Base-by-base conservation (phyloP, 1,140 invertebrate species). In the Thaumatotibia leucotreta region DNA sequence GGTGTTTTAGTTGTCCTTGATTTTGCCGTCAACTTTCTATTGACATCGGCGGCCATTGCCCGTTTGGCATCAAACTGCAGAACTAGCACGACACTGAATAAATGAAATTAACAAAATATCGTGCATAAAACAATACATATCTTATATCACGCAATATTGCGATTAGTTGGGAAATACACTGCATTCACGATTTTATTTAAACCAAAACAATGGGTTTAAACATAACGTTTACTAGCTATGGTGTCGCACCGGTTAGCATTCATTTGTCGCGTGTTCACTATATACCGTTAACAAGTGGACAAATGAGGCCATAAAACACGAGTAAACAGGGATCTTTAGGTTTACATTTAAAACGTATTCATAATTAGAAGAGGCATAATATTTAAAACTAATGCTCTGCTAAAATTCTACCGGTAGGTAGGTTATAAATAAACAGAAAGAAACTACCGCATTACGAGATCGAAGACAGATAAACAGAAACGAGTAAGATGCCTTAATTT, bases 11-110 rank as follows among this genome's bases (percentile, higher is more conserved):
- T 6, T 54, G 50, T 54, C 50, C 50, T 27, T 54, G 50, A 23
- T 54, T 52, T 27, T 27, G 10, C 23, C 8, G 50, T 54, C 23
- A 54, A 54, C 50, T 54, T 54, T 54, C 50, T 54, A 54, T 54
- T 54, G 23, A 54, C 50, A 24, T 14, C n/a, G 1, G 22, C 8
- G 50, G 50, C n/a, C 50, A 11, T 54, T 27, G 39, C n/a, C n/a
- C 50, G 11, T 22, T 24, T 54, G 50, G 50, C 50, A 27, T 54
- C 23, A 45, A 20, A 20, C 39, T 45, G 39, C 14, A 27, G 23
- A 27, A 54, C 49, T 24, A 22, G 49, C 20, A 23, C 50, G 50
- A 54, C 50, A 54, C n/a, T 45, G 39, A 45, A 24, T 54, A 24
- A 54, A 9, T 22, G 23, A 54, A 54, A n/a, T n/a, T n/a, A n/a